Conservation (phyloP, 2,797 vertebrate genomes). For the Danio albolineatus region DNA sequence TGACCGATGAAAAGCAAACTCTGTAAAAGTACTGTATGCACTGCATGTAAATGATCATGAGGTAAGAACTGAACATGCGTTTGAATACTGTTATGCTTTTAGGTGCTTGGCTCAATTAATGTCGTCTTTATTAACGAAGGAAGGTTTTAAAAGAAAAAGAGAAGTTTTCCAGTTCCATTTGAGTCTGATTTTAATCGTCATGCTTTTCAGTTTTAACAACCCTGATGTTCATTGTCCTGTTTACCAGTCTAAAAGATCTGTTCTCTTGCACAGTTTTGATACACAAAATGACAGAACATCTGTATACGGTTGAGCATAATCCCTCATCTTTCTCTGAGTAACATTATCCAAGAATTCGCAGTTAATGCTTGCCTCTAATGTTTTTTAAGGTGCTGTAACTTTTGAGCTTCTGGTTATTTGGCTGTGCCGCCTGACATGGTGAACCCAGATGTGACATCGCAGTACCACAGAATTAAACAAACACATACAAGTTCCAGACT, state of each 20-base stretch:
- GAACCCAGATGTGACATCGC: constrained; percentile 32
- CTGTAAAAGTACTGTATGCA: constrained; percentile 30
- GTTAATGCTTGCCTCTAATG: constrained; percentile 45
- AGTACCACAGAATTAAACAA: constrained; percentile 45
- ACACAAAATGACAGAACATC: constrained; percentile 5
- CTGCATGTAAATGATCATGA: constrained; percentile 35
- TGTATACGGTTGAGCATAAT: constrained; percentile 16
- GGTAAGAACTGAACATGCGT: constrained; percentile 27
- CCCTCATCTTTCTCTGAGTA: constrained; percentile 23
- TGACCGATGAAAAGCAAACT: background rate
- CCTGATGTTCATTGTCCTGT: constrained; percentile 18
- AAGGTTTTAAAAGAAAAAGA: background rate
- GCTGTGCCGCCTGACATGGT: constrained; percentile 44
- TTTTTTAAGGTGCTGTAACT: constrained; percentile 55
- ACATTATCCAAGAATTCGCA: constrained; percentile 13
- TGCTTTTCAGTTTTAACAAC: background rate
- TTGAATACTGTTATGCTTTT: constrained; percentile 34
- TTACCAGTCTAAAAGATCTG: background rate
- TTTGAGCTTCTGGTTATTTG: constrained; percentile 55
- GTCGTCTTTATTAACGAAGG: background rate
- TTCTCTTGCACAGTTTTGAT: constrained; percentile 5
- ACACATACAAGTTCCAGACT: constrained; percentile 66
- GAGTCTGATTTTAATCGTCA: background rate
- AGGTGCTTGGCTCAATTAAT: constrained; percentile 40
- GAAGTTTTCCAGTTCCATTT: background rate